phyloP scores from a whole-genome alignment of 2,888 invertebrate species.

The Bugulina stolonifera region DNA sequence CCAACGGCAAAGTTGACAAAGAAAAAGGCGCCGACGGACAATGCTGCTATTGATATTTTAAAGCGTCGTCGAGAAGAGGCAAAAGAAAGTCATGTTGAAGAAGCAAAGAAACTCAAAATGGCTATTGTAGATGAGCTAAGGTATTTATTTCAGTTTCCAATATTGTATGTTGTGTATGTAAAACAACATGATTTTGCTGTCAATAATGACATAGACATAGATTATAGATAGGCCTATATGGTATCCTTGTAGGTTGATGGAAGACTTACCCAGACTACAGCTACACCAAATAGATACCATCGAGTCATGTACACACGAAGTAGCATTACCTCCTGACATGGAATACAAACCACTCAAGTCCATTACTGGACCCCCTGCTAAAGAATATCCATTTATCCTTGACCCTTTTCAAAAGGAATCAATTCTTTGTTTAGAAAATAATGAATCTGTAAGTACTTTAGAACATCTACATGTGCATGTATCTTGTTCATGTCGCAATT shows the following conservation, averaged over 20 bases:
- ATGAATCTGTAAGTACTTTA: conserved; percentile 81
- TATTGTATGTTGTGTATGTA: no score
- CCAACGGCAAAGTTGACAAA: conserved; percentile 15
- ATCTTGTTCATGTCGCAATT: no score
- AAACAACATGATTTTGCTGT: no score
- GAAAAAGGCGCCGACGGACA: conserved; percentile 27
- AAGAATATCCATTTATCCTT: conserved; percentile 85
- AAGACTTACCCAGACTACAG: conserved; percentile 72
- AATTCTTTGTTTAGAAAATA: conserved; percentile 90
- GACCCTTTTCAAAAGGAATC: conserved; percentile 98
- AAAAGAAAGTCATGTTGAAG: conserved; percentile 36
- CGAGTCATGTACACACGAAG: conserved; percentile 92
- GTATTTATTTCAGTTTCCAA: no score
- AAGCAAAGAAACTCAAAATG: conserved; percentile 38
- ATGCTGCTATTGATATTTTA: conserved; percentile 27
- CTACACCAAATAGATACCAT: conserved; percentile 83
- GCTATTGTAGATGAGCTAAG: conserved; percentile 36
- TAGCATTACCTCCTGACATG: conserved; percentile 79
- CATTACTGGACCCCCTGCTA: conserved; percentile 64
- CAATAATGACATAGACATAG: no score
- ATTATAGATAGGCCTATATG: no score
- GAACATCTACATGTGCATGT: no score
- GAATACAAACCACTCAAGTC: conserved; percentile 64
- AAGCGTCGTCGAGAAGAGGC: conserved; percentile 32
- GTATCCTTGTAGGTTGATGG: conserved; percentile 69